A percentile compares a stretch with the other conserved stretches of the same genome.
phyloP scores from a whole-genome alignment of 2,888 invertebrate genomes.

The Volucella inflata region DNA sequence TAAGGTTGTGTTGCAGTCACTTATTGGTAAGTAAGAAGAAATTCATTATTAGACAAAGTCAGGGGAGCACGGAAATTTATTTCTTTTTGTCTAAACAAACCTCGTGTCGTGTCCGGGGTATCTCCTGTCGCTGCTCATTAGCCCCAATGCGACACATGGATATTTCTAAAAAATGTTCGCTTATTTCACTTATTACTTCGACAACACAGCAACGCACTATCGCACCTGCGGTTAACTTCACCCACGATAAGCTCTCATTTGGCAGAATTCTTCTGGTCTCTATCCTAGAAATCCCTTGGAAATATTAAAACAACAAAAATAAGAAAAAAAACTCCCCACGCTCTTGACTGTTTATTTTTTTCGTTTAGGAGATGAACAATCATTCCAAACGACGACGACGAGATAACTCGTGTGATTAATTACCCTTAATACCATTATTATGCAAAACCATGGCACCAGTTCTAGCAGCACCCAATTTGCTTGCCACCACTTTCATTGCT shows the following conservation, averaged over 20 bases:
- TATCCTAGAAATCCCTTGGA: constrained; percentile 2
- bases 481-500: constrained; percentile 53
- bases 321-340: constrained; percentile 22
- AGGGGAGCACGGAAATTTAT: too few relatives aligned
- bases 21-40: too few relatives aligned
- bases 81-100: too few relatives aligned
- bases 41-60: too few relatives aligned
- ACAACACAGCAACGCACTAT: neutral
- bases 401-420: constrained; percentile 74
- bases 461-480: constrained; percentile 74
- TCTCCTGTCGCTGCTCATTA: too few relatives aligned
- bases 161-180: too few relatives aligned
- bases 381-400: constrained; percentile 60
- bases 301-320: constrained; percentile 12
- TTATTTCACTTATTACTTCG: too few relatives aligned
- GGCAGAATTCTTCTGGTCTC: neutral
- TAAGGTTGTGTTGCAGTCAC: too few relatives aligned
- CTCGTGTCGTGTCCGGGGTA: too few relatives aligned
- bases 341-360: constrained; percentile 26
- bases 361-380: constrained; percentile 58
- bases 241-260: constrained; percentile 14
- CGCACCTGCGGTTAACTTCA: constrained; percentile 24
- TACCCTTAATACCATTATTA: constrained; percentile 74
- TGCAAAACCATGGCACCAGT: constrained; percentile 73
- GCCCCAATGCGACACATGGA: too few relatives aligned